Conservation (phyloP, 2,888 invertebrate species). For the Cephus pulcher region DNA sequence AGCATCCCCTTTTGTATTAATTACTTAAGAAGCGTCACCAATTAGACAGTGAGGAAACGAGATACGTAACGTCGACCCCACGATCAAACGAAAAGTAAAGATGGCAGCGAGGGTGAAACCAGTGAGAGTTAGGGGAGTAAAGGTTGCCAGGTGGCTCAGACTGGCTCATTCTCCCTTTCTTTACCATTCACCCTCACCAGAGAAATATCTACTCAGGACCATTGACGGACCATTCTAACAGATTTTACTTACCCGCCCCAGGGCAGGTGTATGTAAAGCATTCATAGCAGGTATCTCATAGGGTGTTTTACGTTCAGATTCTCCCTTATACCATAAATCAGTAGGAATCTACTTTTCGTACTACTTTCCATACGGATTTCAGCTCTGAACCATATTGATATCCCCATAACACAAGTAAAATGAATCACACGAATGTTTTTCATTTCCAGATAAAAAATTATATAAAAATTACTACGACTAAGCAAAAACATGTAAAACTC, state of each 20-base stretch:
- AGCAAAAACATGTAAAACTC: neutral
- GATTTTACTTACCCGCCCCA: neutral
- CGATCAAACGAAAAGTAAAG: neutral
- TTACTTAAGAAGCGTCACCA: neutral
- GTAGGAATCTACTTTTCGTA: neutral
- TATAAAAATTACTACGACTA: neutral
- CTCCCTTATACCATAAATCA: neutral
- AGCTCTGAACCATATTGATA: neutral
- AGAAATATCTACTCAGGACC: neutral
- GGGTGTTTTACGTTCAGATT: neutral
- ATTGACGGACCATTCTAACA: neutral
- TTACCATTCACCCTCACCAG: neutral
- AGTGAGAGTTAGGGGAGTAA: neutral
- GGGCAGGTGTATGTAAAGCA: neutral
- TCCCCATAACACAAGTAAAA: neutral
- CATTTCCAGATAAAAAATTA: neutral
- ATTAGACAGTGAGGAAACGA: neutral
- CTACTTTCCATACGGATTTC: neutral
- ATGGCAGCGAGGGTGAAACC: neutral
- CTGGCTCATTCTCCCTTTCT: neutral
- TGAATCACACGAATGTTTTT: neutral
- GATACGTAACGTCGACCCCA: neutral
- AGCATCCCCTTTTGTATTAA: neutral
- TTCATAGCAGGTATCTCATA: neutral
- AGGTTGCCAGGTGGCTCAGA: neutral